Percentiles rank a stretch among this genome's conserved stretches.
Conservation (phyloP, 2,888 invertebrate genomes). For the Rotaria sp. region DNA sequence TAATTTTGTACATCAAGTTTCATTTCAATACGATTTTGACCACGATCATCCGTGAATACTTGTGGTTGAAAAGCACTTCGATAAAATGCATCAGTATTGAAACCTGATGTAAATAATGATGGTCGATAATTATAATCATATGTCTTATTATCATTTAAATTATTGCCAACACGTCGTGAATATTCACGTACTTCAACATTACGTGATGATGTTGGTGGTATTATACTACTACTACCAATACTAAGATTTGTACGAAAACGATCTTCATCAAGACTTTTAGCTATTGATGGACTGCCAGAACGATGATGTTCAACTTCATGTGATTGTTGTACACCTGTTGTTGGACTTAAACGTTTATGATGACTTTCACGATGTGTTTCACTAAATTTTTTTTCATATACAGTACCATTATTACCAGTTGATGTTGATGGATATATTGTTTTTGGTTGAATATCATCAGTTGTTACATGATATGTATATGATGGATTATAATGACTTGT, state of each 20-base stretch:
- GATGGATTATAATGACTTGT: background rate
- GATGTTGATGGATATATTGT: background rate
- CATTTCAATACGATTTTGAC: background rate
- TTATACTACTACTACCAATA: background rate
- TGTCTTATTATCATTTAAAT: background rate
- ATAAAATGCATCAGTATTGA: constrained; percentile 21
- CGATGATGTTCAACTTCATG: constrained; percentile 22
- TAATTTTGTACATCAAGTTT: constrained; percentile 8
- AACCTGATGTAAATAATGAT: background rate
- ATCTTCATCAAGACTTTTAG: background rate
- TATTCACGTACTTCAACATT: constrained; percentile 22
- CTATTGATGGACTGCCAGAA: constrained; percentile 6
- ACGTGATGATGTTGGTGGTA: background rate
- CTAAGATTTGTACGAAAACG: background rate
- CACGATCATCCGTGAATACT: background rate
- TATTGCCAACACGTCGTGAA: constrained; percentile 1
- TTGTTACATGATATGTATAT: background rate
- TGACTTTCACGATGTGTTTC: background rate
- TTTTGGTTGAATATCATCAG: background rate
- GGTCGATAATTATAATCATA: background rate
- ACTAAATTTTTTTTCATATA: background rate
- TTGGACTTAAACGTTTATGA: constrained; percentile 1
- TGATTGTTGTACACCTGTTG: background rate
- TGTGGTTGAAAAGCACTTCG: constrained; percentile 23
- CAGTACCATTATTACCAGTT: background rate